Percentiles rank a stretch among this genome's conserved stretches.
These are phyloP conservation scores for Hormaphis cornu DNA, from an alignment of 1,140 invertebrate genomes.

Conservation along the genomic window DNA sequence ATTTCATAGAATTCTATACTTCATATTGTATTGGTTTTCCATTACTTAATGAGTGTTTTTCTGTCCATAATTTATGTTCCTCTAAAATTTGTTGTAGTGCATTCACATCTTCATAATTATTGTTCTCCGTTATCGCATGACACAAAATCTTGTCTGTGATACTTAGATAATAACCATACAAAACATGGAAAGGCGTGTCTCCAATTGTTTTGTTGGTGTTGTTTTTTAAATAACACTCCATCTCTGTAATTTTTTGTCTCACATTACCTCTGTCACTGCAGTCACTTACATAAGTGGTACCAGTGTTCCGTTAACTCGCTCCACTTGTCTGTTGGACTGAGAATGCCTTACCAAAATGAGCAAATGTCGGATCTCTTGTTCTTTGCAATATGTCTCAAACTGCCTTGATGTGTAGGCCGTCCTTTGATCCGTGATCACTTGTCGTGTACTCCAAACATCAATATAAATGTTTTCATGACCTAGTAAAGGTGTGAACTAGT, in stretches of 20 bases:
- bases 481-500: no score
- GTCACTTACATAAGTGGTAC: not conserved
- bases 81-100: not conserved
- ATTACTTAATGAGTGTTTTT: not conserved
- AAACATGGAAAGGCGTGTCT: not conserved
- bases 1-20: no score
- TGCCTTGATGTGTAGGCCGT: not conserved
- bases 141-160: not conserved
- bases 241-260: not conserved
- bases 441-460: not conserved
- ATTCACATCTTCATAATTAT: not conserved
- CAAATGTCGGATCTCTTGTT: not conserved
- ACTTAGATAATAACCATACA: conserved; percentile 7
- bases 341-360: not conserved
- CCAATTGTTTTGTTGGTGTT: conserved; percentile 2
- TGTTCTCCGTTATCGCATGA: not conserved
- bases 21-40: not conserved
- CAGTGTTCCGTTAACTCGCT: not conserved
- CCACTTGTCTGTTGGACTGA: not conserved
- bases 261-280: not conserved
- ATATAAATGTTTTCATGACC: not conserved
- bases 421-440: not conserved
- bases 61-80: not conserved
- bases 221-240: conserved; percentile 1
- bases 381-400: not conserved